Percentiles rank a stretch among this genome's conserved stretches.
Evolutionary conservation across 2,888 invertebrate species (phyloP).

Genomic region (Helleia helle): DNA sequence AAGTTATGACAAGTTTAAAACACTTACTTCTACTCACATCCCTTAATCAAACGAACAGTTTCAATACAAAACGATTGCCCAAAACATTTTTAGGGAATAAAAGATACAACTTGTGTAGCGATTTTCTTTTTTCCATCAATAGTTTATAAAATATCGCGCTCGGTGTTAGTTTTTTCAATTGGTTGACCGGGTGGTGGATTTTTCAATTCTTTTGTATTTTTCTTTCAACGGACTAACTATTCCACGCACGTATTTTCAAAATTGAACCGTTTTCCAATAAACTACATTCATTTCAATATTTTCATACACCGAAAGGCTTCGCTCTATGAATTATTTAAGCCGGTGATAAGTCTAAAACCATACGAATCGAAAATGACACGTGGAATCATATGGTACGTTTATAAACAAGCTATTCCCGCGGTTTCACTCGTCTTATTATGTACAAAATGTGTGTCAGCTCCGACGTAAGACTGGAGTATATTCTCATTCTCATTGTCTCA

Average conservation of each 20-base stretch:
- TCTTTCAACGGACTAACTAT: constrained; percentile 10
- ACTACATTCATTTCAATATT: constrained; percentile 6
- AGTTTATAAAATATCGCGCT: constrained; percentile 8
- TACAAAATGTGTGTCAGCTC: too few species aligned
- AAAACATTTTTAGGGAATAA: background rate
- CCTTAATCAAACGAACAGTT: too few species aligned
- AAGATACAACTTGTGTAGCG: background rate
- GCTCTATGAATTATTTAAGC: constrained; percentile 8
- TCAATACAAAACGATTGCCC: too few species aligned
- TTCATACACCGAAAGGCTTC: too few species aligned
- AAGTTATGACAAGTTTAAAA: too few species aligned
- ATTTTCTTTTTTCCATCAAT: constrained; percentile 6
- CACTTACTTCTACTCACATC: too few species aligned
- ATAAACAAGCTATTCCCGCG: too few species aligned
- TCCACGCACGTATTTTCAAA: constrained; percentile 11
- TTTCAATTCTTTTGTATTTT: constrained; percentile 12
- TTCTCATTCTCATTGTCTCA: too few species aligned
- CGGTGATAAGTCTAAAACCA: background rate
- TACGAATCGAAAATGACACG: too few species aligned
- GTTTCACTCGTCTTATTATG: too few species aligned
- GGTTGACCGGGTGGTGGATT: constrained; percentile 8
- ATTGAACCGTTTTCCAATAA: constrained; percentile 9
- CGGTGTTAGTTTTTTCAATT: constrained; percentile 9
- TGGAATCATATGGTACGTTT: too few species aligned
- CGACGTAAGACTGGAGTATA: too few species aligned